A percentile compares a stretch with the other conserved stretches of the same genome.
Evolutionary conservation across 2,113 vertebrate species (phyloP).

Genomic region (Oreochromis tanganicae): DNA sequence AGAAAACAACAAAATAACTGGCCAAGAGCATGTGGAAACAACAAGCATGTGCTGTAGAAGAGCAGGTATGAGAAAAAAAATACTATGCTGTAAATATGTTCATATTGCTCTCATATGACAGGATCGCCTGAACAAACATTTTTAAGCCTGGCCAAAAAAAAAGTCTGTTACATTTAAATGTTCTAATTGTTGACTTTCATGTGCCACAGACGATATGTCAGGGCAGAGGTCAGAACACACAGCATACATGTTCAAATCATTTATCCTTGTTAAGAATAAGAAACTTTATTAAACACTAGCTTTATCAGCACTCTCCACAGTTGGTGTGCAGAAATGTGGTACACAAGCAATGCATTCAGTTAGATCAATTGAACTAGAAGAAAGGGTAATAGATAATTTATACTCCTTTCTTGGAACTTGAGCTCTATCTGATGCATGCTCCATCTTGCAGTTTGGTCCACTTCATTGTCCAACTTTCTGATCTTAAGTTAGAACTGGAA

Average conservation of each 20-base stretch:
- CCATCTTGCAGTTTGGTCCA: background rate
- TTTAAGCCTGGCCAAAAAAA: accelerated
- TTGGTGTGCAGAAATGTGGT: background rate
- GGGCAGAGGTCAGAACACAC: background rate
- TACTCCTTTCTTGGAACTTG: background rate
- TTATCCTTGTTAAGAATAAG: background rate
- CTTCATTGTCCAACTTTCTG: background rate
- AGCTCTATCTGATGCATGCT: background rate
- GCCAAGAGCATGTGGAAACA: background rate
- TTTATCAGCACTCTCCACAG: background rate
- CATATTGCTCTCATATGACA: background rate
- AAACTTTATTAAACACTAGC: background rate
- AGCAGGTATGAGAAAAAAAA: background rate
- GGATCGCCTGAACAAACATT: background rate
- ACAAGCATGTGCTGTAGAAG: background rate
- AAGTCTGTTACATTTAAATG: background rate
- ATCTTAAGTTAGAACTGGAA: background rate
- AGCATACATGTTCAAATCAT: background rate
- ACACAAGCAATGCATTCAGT: background rate
- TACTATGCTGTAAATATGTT: background rate
- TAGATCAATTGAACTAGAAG: background rate
- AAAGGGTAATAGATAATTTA: accelerated
- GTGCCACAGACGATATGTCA: background rate
- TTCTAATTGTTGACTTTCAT: background rate
- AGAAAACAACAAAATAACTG: background rate